phyloP scores from a whole-genome alignment of 2,113 vertebrate genomes.

The Zosterops borbonicus region DNA sequence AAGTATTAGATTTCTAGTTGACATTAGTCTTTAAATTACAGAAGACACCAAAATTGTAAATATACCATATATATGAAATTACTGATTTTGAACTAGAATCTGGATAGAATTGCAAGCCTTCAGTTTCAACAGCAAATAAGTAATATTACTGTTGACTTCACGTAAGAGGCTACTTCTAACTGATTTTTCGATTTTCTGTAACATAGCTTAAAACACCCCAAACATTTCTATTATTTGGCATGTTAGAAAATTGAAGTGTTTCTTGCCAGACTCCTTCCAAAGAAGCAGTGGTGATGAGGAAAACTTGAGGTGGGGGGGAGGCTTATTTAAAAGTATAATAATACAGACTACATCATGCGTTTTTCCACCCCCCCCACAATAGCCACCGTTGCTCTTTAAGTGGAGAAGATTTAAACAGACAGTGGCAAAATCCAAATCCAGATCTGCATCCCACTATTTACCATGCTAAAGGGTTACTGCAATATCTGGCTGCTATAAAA shows the following conservation, averaged over 20 bases:
- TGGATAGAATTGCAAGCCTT: neutral
- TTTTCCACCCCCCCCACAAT: conserved; percentile 36
- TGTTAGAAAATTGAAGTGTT: neutral
- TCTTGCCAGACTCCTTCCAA: conserved; percentile 17
- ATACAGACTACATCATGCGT: conserved; percentile 15
- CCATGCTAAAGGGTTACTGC: conserved; percentile 94
- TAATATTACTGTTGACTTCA: neutral
- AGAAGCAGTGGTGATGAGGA: neutral
- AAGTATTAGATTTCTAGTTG: neutral
- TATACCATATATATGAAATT: neutral
- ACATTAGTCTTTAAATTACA: neutral
- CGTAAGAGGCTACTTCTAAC: neutral
- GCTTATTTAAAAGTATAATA: conserved; percentile 9
- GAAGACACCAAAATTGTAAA: neutral
- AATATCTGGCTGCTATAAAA: conserved; percentile 92
- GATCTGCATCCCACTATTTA: conserved; percentile 98
- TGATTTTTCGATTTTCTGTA: neutral
- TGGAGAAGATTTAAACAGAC: conserved; percentile 97
- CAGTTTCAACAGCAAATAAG: neutral
- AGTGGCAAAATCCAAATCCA: conserved; percentile 92
- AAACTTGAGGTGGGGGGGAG: neutral
- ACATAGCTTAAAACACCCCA: neutral
- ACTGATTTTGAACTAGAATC: neutral
- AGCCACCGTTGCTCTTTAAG: conserved; percentile 98
- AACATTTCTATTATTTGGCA: neutral